Base-by-base conservation (phyloP, 1,140 invertebrate genomes). In the Cyrtorhinus lividipennis region DNA sequence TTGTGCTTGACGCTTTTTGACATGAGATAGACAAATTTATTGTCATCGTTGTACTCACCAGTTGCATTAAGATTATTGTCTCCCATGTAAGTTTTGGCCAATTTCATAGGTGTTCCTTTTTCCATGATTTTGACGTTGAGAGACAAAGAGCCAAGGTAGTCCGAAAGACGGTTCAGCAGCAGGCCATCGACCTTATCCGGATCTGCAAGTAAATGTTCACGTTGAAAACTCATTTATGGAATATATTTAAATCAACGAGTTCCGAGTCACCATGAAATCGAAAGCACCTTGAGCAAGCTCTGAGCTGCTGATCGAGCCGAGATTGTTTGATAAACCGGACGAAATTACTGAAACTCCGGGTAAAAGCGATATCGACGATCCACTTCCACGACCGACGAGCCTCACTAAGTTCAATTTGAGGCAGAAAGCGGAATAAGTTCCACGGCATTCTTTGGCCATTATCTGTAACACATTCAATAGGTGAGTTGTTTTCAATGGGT, bases 321-420 rank as follows among this genome's bases (percentile, higher is more conserved):
- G n/a, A n/a, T n/a, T n/a, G n/a, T n/a, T n/a, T n/a, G n/a, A n/a
- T n/a, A n/a, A n/a, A n/a, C n/a, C n/a, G 15, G 65, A 45, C 26
- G 61, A 62, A 20, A 10, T 48, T 10, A 65, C 12, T 13, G 62
- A 58, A 0, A 67, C 62, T 30, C 64, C 64, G 0, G 86, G 85
- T 3, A 87, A 66, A 0, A 89, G 75, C 62, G 78, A 78, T 23
- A 83, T 73, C 20, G 26, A 62, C 67, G 82, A 77, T 25, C 83
- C 77, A 56, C 80, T 79, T 57, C 81, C 77, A 66, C 81, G 82
- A 67, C 89, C 86, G 25, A 89, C 76, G 68, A 88, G 80, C 0
- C 83, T 82, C 15, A 87, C 82, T n/a, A 88, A 80, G 72, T 88
- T 86, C 56, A 90, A 75, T 71, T 89, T 89, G 12, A 89, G 73